phyloP scores from a whole-genome alignment of 2,888 invertebrate species.

The Morpho achilles region DNA sequence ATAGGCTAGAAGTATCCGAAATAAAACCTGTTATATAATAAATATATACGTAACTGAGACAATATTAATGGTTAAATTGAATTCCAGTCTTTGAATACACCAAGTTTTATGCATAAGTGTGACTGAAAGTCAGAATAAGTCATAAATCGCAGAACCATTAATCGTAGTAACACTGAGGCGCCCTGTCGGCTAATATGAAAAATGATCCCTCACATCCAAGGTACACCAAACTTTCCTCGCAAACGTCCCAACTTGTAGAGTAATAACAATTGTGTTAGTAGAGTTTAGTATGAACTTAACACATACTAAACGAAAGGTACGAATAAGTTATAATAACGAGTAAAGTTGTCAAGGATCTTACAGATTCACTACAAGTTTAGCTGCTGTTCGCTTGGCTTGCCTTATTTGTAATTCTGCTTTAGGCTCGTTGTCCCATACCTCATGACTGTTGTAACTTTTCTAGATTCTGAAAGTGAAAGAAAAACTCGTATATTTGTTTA shows the following conservation, averaged over 20 bases:
- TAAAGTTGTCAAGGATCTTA: constrained; percentile 22
- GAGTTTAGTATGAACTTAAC: constrained; percentile 26
- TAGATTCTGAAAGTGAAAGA: constrained; percentile 14
- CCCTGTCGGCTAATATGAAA: constrained; percentile 8
- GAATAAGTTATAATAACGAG: constrained; percentile 23
- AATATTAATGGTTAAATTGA: no score
- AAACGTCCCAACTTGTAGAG: constrained; percentile 6
- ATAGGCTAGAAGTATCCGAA: no score
- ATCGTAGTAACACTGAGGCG: constrained; percentile 6
- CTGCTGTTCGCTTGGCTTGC: constrained; percentile 24
- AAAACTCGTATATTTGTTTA: constrained; percentile 4
- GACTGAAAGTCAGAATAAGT: constrained; percentile 5
- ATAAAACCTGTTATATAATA: no score
- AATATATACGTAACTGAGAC: no score
- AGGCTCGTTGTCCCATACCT: constrained; percentile 16
- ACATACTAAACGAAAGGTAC: constrained; percentile 35
- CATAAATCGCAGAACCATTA: background rate
- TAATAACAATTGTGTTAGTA: constrained; percentile 5
- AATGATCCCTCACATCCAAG: constrained; percentile 5
- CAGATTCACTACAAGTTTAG: constrained; percentile 30
- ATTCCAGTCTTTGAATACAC: no score
- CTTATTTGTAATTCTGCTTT: constrained; percentile 36
- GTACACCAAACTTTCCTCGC: constrained; percentile 6
- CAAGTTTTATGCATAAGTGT: background rate
- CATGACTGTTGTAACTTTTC: constrained; percentile 34